phyloP scores from a whole-genome alignment of 2,797 vertebrate genomes.

The Anolis apletophallus region DNA sequence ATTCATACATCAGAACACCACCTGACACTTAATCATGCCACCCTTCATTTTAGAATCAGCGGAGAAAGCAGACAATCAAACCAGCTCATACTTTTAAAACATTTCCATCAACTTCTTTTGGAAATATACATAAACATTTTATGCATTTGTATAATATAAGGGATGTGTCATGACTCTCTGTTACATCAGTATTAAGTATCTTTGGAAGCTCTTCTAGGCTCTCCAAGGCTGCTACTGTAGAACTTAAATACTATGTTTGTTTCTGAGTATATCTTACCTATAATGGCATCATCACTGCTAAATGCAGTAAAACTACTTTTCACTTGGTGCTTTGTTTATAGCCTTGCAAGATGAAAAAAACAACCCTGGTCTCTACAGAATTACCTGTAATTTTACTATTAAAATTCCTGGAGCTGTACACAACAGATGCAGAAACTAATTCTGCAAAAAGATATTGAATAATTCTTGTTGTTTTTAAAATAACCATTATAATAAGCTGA shows the following conservation, averaged over 20 bases:
- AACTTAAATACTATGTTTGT: background rate
- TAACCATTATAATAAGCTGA: background rate
- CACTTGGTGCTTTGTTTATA: background rate
- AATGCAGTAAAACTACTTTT: background rate
- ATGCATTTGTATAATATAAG: background rate
- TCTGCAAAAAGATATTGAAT: background rate
- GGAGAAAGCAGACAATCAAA: background rate
- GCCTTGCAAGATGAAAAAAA: background rate
- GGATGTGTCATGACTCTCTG: background rate
- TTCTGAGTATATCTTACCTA: background rate
- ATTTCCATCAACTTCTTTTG: background rate
- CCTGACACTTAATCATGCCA: background rate
- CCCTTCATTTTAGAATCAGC: no score
- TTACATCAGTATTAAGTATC: background rate
- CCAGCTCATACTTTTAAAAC: background rate
- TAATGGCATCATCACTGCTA: background rate
- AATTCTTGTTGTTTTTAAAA: constrained; percentile 9
- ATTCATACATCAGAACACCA: background rate
- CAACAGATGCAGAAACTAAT: fast-evolving
- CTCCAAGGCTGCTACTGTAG: background rate
- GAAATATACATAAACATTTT: background rate
- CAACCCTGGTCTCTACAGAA: background rate
- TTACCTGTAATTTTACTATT: background rate
- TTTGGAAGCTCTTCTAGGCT: background rate
- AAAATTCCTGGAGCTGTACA: constrained; percentile 33